Percentiles rank a stretch among this genome's conserved stretches.
These are phyloP conservation scores for Melanogrammus aeglefinus DNA, from an alignment of 2,797 vertebrate genomes.

Conservation along the genomic window DNA sequence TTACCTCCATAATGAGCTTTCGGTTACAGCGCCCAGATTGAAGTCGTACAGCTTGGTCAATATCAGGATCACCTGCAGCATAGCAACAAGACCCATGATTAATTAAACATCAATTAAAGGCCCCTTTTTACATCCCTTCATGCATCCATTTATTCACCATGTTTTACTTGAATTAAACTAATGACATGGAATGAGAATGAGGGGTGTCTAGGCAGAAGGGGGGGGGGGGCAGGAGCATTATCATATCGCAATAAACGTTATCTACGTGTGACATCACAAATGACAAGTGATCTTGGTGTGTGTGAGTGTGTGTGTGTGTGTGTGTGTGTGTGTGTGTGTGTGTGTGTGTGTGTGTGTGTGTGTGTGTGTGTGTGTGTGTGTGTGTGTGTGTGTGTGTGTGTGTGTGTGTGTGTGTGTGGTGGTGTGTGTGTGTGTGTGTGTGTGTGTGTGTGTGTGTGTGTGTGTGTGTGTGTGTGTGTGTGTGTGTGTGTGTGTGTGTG, in stretches of 20 bases:
- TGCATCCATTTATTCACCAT: constrained; percentile 13
- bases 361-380: neutral
- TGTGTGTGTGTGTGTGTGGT: neutral
- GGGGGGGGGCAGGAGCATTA: constrained; percentile 17
- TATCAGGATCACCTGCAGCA: constrained; percentile 90
- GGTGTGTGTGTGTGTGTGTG: neutral
- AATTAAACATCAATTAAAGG: constrained; percentile 43
- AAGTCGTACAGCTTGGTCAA: constrained; percentile 98
- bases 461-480: neutral
- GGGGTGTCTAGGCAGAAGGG: neutral
- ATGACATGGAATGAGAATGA: constrained; percentile 42
- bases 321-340: neutral
- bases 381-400: neutral
- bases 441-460: neutral
- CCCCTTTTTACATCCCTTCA: constrained; percentile 11
- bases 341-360: neutral
- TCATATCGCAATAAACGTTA: constrained; percentile 47
- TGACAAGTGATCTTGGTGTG: constrained; percentile 59
- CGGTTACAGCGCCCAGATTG: constrained; percentile 93
- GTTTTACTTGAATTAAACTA: constrained; percentile 41
- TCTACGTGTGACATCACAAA: constrained; percentile 39
- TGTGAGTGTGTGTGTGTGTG: neutral
- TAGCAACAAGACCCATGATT: constrained; percentile 43
- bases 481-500: neutral
- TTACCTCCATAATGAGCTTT: constrained; percentile 98